Conservation (phyloP, 2,888 invertebrate genomes). For the Kuschelorhynchus macadamiae region DNA sequence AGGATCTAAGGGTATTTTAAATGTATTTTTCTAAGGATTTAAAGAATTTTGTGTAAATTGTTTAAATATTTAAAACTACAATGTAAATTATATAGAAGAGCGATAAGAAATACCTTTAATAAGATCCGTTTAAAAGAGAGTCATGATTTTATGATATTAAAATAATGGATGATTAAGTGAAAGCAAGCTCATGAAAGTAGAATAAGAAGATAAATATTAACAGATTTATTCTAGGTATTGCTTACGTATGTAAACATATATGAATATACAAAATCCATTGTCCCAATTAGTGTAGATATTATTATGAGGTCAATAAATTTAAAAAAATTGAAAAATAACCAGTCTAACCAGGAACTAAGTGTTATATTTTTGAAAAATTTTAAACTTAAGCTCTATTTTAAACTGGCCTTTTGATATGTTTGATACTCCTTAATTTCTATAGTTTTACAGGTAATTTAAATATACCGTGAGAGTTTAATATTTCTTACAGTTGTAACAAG, state of each 20-base stretch:
- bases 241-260: conserved; percentile 20
- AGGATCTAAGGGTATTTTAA: too few species aligned
- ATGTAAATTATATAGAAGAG: conserved; percentile 24
- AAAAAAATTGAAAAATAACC: too few species aligned
- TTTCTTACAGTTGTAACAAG: too few species aligned
- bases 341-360: too few species aligned
- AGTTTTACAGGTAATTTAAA: too few species aligned
- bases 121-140: neutral
- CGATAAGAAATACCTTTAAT: conserved; percentile 15
- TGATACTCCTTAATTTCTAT: too few species aligned
- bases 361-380: too few species aligned
- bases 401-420: too few species aligned
- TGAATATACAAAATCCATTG: conserved; percentile 35
- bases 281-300: neutral
- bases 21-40: neutral
- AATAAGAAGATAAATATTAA: neutral
- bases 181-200: too few species aligned
- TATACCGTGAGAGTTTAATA: too few species aligned
- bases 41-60: conserved; percentile 22
- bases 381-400: too few species aligned
- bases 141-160: neutral
- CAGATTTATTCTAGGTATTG: conserved; percentile 4
- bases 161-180: neutral
- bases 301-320: too few species aligned
- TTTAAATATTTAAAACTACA: conserved; percentile 34